Evolutionary conservation across 2,113 vertebrate genomes (phyloP), one percentile per base, ranked within the genome.

Genomic region (Limanda limanda): DNA sequence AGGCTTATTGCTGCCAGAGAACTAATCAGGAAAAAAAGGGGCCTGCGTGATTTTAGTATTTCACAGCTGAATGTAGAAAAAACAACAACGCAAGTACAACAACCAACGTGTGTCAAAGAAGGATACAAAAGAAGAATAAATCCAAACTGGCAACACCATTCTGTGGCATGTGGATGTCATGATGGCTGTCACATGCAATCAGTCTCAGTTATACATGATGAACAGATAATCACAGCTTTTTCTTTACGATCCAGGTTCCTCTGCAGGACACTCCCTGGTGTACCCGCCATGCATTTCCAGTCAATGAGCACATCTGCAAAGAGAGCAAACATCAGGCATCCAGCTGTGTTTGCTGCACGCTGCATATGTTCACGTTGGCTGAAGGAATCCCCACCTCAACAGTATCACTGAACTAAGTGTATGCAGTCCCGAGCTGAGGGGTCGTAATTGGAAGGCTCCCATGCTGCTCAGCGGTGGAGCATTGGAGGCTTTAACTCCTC

Each of bases 381-480:
- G 17, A 51, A 51, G 47, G 47, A 51, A 18, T 18, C 35, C 31
- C 24, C 47, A 17, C 31, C 12, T 73, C 20, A 66, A 60, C 61
- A 58, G 56, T 68, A 21, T n/a, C 27, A 54, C 74, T 54, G 68
- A 67, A 48, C 27, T 12, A 20, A 56, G 55, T 0, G 11, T 60
- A 58, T 51, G 27, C 21, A 55, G 24, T 15, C 52, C 66, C 63
- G 65, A 82, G 75, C 12, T 68, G 71, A 80, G 59, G 62, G 58
- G 52, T 64, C 76, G 69, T 91, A 88, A 89, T 88, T 88, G 84
- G 81, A 55, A 1, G 15, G 62, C 62, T 84, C 45, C 37, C 72
- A 64, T 74, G 65, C 74, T 65, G 72, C 75, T 74, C 48, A 70
- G 67, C 81, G 59, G 55, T n/a, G 54, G 71, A 74, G 47, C 20